Evolutionary conservation across 23 tunicate genomes (phyloP), one percentile per base, ranked within the genome.

Genomic region (Oikopleura dioica): DNA sequence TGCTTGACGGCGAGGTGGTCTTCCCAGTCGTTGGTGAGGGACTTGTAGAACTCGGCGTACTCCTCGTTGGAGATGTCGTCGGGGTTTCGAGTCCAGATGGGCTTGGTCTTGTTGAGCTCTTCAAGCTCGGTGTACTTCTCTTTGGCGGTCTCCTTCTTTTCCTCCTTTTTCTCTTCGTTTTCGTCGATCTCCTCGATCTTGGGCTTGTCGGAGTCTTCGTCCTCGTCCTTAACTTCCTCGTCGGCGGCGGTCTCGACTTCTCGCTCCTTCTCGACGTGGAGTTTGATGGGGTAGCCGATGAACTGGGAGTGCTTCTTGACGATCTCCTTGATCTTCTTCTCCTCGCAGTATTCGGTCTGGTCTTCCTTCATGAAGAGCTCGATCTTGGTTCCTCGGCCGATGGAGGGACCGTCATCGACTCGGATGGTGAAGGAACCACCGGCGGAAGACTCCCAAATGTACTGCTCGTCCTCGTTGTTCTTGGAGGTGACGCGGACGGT

Each of bases 1-100:
- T 89, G 96, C 96, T 89, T 89, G 21, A 89, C 96, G 36, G 89
- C 96, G 63, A 89, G 83, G 80, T 89, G 96, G 72, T 87, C 95
- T 51, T 87, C 95, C 95, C 95, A 87, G 51, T 87, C 95, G 38
- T 87, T 87, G 68, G 96, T 84, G 50, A 89, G 80, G 81, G 82
- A 84, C 67, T 89, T 89, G 80, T 89, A 89, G 68, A 89, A 89
- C 59, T 89, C 96, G 29, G 89, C 96, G 69, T 89, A 89, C 69
- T 89, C 96, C 37, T 89, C 96, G 63, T 84, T 86, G 0, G 96
- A 89, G 38, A 89, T 89, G 59, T 89, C 96, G 75, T 89, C 96
- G 59, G 96, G 89, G 50, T 89, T 89, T 77, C 96, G 63, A 0
- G 96, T 89, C 96, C 96, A 89, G 72, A 89, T 51, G 36, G 96